Evolutionary conservation across 2,113 vertebrate species (phyloP).

Genomic region (Morone saxatilis): DNA sequence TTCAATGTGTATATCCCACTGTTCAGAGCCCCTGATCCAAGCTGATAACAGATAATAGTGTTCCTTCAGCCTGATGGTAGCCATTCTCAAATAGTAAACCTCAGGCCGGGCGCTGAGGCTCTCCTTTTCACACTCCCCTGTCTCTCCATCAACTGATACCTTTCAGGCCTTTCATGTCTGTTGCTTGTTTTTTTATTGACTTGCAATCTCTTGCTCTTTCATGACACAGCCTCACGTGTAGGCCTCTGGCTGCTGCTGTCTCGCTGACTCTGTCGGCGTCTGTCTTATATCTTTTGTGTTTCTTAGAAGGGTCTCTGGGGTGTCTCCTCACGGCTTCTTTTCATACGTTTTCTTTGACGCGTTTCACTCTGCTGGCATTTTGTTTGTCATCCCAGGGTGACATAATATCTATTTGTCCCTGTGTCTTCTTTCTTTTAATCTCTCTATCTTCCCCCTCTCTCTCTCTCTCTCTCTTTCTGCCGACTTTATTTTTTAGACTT

Average conservation of each 20-base stretch:
- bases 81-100: conserved; percentile 40
- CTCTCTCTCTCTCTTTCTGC: not conserved
- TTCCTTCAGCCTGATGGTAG: conserved; percentile 48
- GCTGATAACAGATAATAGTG: conserved; percentile 69
- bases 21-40: conserved; percentile 52
- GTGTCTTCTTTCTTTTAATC: conserved; percentile 24
- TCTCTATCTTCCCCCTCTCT: not conserved
- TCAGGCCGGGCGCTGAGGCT: conserved; percentile 14
- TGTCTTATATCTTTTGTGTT: conserved; percentile 31
- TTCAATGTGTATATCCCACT: conserved; percentile 36
- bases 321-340: conserved; percentile 5
- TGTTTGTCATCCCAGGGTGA: conserved; percentile 39
- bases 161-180: conserved; percentile 57
- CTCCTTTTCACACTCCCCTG: conserved; percentile 27
- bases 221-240: conserved; percentile 7
- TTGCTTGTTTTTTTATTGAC: conserved; percentile 60
- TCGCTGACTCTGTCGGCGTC: conserved; percentile 19
- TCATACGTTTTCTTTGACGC: conserved; percentile 19
- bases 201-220: conserved; percentile 33
- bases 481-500: conserved; percentile 86
- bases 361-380: conserved; percentile 39
- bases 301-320: conserved; percentile 33
- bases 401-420: conserved; percentile 28
- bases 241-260: conserved; percentile 39
- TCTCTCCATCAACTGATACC: conserved; percentile 57